A percentile compares a stretch with the other conserved stretches of the same genome.
These are phyloP conservation scores for Micromys minutus DNA, from an alignment of 2,113 vertebrate genomes.

Conservation along the genomic window DNA sequence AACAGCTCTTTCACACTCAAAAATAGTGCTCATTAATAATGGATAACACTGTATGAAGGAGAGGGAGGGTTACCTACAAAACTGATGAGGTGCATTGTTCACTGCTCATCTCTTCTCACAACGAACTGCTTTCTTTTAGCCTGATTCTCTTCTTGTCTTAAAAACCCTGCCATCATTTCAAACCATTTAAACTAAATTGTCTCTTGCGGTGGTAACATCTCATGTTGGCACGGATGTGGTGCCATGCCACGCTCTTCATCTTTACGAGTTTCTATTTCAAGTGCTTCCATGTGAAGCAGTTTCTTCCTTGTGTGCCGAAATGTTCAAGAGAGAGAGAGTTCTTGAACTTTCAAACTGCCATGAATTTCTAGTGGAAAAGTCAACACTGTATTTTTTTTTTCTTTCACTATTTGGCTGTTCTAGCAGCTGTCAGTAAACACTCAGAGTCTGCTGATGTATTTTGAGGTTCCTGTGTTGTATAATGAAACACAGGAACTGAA, in stretches of 20 bases:
- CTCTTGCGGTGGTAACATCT: conserved; percentile 48
- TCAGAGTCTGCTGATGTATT: conserved; percentile 82
- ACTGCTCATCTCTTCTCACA: conserved; percentile 70
- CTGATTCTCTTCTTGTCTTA: conserved; percentile 86
- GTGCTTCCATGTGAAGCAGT: neutral
- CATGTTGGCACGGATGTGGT: conserved; percentile 68
- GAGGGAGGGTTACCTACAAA: conserved; percentile 84
- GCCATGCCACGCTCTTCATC: neutral
- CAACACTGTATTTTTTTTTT: conserved; percentile 21
- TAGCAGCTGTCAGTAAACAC: conserved; percentile 82
- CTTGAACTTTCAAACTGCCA: conserved; percentile 74
- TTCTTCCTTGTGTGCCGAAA: conserved; percentile 75
- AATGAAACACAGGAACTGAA: conserved; percentile 79
- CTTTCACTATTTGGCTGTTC: conserved; percentile 62
- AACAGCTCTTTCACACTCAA: conserved; percentile 88
- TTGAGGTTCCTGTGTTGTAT: conserved; percentile 80
- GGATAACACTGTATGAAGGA: conserved; percentile 84
- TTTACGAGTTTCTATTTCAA: neutral
- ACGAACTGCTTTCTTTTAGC: conserved; percentile 82
- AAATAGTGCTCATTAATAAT: conserved; percentile 92
- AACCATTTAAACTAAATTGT: conserved; percentile 85
- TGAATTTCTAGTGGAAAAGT: conserved; percentile 53
- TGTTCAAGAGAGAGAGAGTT: conserved; percentile 79
- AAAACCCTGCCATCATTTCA: conserved; percentile 82
- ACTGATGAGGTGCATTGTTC: conserved; percentile 86